Evolutionary conservation across 2,113 vertebrate genomes (phyloP).

Genomic region (Trematomus loennbergii): DNA sequence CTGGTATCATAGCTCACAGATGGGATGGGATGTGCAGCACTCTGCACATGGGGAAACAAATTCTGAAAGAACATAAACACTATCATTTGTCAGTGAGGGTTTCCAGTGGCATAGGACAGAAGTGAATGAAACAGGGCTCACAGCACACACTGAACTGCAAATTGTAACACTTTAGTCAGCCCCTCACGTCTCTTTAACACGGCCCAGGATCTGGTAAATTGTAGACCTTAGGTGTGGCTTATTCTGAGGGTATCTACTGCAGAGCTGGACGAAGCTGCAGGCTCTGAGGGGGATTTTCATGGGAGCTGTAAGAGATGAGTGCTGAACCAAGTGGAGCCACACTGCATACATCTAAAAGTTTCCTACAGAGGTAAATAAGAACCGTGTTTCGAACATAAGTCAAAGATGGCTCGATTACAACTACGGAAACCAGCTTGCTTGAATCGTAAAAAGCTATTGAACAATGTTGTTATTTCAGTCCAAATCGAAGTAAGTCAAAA

Average conservation of each 20-base stretch:
- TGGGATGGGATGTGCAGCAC: slow-evolving; percentile 4
- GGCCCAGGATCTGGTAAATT: background rate
- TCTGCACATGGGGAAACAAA: slow-evolving; percentile 31
- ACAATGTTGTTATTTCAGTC: slow-evolving; percentile 44
- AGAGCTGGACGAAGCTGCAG: background rate
- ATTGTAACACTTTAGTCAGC: background rate
- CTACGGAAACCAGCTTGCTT: background rate
- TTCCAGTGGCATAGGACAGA: background rate
- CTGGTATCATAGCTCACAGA: slow-evolving; percentile 52
- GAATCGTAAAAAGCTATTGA: background rate
- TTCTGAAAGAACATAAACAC: slow-evolving; percentile 33
- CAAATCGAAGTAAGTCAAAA: slow-evolving; percentile 50
- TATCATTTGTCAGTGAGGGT: slow-evolving; percentile 16
- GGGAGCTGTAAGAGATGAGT: slow-evolving; percentile 5
- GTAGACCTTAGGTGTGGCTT: slow-evolving; percentile 9
- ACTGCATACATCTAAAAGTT: background rate
- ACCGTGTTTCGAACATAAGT: background rate
- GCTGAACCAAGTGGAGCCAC: background rate
- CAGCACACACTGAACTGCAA: background rate
- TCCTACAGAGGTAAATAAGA: background rate
- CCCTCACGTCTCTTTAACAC: background rate
- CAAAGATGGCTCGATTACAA: background rate
- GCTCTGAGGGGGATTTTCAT: slow-evolving; percentile 8
- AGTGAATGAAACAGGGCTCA: slow-evolving; percentile 5
- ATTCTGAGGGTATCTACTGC: background rate